Evolutionary conservation across 2,113 vertebrate genomes (phyloP).

Genomic region (Glaucomys volans): DNA sequence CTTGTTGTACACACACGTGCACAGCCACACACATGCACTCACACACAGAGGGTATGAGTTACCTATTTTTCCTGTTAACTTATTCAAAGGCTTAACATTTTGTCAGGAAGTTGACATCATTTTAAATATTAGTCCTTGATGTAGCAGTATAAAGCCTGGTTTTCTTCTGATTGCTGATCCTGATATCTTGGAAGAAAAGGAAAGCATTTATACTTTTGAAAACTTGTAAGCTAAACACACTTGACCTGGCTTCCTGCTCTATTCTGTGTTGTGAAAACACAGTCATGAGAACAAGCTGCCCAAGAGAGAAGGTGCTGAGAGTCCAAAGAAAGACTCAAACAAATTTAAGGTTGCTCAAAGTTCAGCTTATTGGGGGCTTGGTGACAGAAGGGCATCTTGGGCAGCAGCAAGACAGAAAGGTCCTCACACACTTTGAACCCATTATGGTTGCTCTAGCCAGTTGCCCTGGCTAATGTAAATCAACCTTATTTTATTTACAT

Average conservation of each 20-base stretch:
- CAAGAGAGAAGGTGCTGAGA: neutral
- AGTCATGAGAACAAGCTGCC: neutral
- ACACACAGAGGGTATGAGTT: neutral
- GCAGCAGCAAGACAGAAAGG: neutral
- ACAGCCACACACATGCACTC: neutral
- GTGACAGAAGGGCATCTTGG: neutral
- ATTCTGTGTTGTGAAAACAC: neutral
- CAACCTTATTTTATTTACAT: neutral
- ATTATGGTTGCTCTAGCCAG: neutral
- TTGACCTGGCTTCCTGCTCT: neutral
- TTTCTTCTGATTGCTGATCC: neutral
- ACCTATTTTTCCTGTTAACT: neutral
- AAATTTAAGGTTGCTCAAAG: neutral
- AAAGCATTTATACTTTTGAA: neutral
- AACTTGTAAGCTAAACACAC: neutral
- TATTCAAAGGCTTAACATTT: conserved; percentile 2
- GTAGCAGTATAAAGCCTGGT: neutral
- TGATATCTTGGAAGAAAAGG: neutral
- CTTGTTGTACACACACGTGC: neutral
- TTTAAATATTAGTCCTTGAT: neutral
- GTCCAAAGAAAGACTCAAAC: neutral
- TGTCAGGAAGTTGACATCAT: neutral
- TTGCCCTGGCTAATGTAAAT: neutral
- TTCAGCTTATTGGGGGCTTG: neutral
- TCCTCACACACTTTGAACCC: neutral